Evolutionary conservation across 2,888 invertebrate genomes (phyloP).

Genomic region (Cinara cedri): DNA sequence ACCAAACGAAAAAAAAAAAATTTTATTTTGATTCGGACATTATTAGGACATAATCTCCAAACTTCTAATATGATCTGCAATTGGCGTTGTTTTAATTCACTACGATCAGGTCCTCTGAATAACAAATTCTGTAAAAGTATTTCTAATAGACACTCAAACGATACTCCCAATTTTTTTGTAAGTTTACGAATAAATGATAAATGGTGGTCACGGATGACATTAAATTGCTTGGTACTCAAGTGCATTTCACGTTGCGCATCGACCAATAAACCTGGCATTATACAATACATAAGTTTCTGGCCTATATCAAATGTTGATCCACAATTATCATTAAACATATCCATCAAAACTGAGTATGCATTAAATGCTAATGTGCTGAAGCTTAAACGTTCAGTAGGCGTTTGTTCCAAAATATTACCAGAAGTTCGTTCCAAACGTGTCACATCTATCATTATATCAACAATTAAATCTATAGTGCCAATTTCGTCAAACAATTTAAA

Average conservation of each 20-base stretch:
- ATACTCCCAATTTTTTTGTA: slow-evolving; percentile 27
- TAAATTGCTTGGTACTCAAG: slow-evolving; percentile 44
- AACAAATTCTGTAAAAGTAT: slow-evolving; percentile 45
- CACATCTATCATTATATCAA: slow-evolving; percentile 36
- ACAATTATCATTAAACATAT: slow-evolving; percentile 52
- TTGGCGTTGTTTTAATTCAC: slow-evolving; percentile 49
- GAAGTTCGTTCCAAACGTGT: slow-evolving; percentile 34
- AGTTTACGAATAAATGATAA: slow-evolving; percentile 45
- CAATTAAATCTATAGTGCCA: slow-evolving; percentile 20
- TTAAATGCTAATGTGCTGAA: slow-evolving; percentile 43
- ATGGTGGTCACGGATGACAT: slow-evolving; percentile 48
- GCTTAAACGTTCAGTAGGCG: slow-evolving; percentile 28
- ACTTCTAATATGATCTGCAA: slow-evolving; percentile 52
- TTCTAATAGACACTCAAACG: slow-evolving; percentile 27
- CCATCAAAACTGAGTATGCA: slow-evolving; percentile 25
- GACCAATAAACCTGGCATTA: slow-evolving; percentile 34
- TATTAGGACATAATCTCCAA: slow-evolving; percentile 49
- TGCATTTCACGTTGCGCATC: slow-evolving; percentile 49
- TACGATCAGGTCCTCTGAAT: slow-evolving; percentile 49
- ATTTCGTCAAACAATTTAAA: slow-evolving; percentile 51
- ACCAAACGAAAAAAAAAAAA: slow-evolving; percentile 37
- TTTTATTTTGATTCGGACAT: slow-evolving; percentile 48
- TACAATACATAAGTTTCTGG: slow-evolving; percentile 25
- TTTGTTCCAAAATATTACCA: slow-evolving; percentile 34
- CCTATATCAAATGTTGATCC: slow-evolving; percentile 23